Conservation (phyloP, 2,113 vertebrate genomes). For the Oryctolagus cuniculus region DNA sequence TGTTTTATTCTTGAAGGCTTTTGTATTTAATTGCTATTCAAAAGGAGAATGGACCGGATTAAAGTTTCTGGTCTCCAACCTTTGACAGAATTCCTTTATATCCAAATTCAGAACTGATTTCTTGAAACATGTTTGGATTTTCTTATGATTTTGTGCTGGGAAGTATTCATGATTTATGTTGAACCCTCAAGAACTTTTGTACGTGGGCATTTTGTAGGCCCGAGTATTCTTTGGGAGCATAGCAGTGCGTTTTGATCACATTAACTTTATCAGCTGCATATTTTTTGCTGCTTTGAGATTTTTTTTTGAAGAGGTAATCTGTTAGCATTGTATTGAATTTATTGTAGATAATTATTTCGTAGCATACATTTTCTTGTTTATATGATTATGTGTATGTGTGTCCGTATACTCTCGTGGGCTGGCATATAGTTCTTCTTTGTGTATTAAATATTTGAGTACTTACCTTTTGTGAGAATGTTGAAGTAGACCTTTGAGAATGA, state of each 20-base stretch:
- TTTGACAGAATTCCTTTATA: slow-evolving; percentile 65
- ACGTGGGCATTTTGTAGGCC: neutral
- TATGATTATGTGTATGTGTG: neutral
- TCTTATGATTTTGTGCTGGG: slow-evolving; percentile 66
- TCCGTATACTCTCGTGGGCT: slow-evolving; percentile 19
- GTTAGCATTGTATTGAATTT: slow-evolving; percentile 40
- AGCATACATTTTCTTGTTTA: slow-evolving; percentile 50
- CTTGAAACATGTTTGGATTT: slow-evolving; percentile 68
- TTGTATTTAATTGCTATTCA: slow-evolving; percentile 68
- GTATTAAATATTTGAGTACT: slow-evolving; percentile 46
- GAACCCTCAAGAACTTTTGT: slow-evolving; percentile 62
- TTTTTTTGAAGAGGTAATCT: slow-evolving; percentile 59
- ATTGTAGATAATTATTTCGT: slow-evolving; percentile 64
- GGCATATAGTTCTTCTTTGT: slow-evolving; percentile 56
- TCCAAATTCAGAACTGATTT: slow-evolving; percentile 59
- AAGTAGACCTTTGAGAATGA: slow-evolving; percentile 57
- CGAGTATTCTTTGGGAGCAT: slow-evolving; percentile 52
- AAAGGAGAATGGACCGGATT: slow-evolving; percentile 57
- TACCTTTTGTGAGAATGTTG: slow-evolving; percentile 40
- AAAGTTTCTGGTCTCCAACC: slow-evolving; percentile 62
- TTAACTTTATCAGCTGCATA: slow-evolving; percentile 42
- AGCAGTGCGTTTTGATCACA: slow-evolving; percentile 59
- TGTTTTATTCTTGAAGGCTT: slow-evolving; percentile 58
- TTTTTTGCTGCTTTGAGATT: slow-evolving; percentile 59
- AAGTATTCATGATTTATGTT: slow-evolving; percentile 64